These are phyloP conservation scores for Copidosoma floridanum DNA, from an alignment of 1,140 invertebrate species.

Conservation along the genomic window DNA sequence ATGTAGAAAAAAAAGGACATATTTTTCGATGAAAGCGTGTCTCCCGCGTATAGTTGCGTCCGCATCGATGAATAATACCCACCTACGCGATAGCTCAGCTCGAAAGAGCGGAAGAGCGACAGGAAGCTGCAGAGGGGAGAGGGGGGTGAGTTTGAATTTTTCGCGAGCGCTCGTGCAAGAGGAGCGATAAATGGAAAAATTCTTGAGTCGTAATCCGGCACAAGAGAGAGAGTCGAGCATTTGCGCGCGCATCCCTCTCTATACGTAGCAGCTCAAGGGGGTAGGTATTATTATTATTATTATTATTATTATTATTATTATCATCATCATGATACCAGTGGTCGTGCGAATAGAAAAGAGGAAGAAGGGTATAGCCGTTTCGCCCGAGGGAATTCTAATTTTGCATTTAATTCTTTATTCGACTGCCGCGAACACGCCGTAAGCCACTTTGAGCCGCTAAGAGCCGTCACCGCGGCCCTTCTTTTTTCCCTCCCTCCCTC, in stretches of 20 bases:
- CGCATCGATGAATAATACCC: no score
- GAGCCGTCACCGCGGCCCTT: background rate
- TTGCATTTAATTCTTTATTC: conserved; percentile 44
- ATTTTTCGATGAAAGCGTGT: no score
- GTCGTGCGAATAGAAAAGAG: no score
- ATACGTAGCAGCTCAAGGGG: no score
- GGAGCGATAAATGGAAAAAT: conserved; percentile 57
- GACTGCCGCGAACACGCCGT: conserved; percentile 28
- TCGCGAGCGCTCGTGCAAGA: conserved; percentile 53
- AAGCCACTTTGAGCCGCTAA: conserved; percentile 29
- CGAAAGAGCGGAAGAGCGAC: conserved; percentile 8
- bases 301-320: no score
- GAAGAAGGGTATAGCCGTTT: conserved; percentile 34
- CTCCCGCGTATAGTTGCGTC: no score
- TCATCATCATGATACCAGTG: no score
- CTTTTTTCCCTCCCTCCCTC: background rate
- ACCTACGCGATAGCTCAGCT: no score
- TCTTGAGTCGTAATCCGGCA: conserved; percentile 53
- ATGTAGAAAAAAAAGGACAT: no score
- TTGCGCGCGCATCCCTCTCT: background rate
- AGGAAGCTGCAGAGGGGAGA: conserved; percentile 8
- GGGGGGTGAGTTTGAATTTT: conserved; percentile 35
- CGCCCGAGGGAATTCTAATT: conserved; percentile 43
- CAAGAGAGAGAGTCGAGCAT: conserved; percentile 26
- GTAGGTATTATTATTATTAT: no score